Percentiles rank a stretch among this genome's conserved stretches.
These are phyloP conservation scores for Eumerus sabulonum DNA, from an alignment of 2,888 invertebrate genomes.

Conservation along the genomic window DNA sequence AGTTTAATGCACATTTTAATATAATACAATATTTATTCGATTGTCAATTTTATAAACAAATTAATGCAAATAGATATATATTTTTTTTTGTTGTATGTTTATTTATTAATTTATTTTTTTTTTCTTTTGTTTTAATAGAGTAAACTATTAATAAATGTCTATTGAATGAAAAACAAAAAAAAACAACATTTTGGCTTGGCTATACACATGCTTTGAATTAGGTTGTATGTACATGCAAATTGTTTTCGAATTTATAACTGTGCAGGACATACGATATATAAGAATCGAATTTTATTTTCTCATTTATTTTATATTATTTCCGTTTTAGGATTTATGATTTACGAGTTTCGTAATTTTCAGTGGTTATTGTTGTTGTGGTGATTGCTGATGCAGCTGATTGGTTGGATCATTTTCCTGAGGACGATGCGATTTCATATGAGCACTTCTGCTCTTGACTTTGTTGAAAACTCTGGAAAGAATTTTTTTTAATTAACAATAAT, in stretches of 20 bases:
- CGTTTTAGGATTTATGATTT: conserved; percentile 59
- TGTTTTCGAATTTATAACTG: conserved; percentile 51
- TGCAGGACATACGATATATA: conserved; percentile 22
- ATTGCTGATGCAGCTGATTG: conserved; percentile 68
- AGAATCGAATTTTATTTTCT: conserved; percentile 44
- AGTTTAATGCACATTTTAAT: conserved; percentile 70
- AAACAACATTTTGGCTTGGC: conserved; percentile 51
- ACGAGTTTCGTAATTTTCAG: conserved; percentile 55
- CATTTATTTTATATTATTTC: conserved; percentile 66
- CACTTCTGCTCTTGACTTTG: conserved; percentile 99
- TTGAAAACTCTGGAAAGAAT: conserved; percentile 91
- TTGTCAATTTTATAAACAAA: conserved; percentile 70
- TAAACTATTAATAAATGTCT: no score
- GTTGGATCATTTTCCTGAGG: conserved; percentile 88
- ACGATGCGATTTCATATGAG: conserved; percentile 99
- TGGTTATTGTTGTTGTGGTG: conserved; percentile 59
- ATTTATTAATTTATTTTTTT: conserved; percentile 49
- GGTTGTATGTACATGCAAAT: conserved; percentile 28
- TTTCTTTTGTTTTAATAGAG: conserved; percentile 17
- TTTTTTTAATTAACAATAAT: conserved; percentile 76
- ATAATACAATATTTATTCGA: conserved; percentile 68
- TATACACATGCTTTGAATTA: conserved; percentile 38
- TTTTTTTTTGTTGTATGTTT: conserved; percentile 18
- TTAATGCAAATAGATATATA: conserved; percentile 29
- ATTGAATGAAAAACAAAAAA: no score